Evolutionary conservation across 1,140 invertebrate genomes (phyloP).

Genomic region (Caerostris extrusa): DNA sequence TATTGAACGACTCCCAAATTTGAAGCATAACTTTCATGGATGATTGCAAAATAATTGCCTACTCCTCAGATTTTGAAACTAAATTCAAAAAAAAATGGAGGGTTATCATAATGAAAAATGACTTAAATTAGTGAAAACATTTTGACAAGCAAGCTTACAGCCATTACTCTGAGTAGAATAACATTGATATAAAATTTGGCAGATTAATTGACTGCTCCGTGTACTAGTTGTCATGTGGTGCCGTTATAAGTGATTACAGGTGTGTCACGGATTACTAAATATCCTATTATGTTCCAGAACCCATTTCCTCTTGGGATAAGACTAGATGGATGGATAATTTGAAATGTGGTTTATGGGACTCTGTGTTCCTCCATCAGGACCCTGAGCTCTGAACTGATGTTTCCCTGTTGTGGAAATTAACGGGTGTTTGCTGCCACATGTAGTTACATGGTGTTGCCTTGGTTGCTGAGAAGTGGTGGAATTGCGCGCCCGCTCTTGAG

Average conservation of each 20-base stretch:
- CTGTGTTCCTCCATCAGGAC: not conserved
- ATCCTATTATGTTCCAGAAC: not conserved
- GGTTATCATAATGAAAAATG: not conserved
- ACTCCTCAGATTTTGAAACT: not conserved
- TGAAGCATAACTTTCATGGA: not conserved
- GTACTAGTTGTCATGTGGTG: not conserved
- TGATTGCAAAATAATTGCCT: not conserved
- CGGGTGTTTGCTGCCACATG: not conserved
- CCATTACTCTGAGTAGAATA: not conserved
- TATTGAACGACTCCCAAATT: not conserved
- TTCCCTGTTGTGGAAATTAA: slow-evolving; percentile 22
- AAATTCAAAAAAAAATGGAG: not conserved
- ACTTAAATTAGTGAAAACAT: not conserved
- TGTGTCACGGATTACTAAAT: slow-evolving; percentile 16
- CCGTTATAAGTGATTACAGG: slow-evolving; percentile 17
- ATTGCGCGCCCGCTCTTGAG: not conserved
- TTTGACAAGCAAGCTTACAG: not conserved
- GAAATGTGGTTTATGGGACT: not conserved
- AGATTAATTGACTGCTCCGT: not conserved
- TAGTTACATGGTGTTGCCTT: not conserved
- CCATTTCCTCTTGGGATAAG: not conserved
- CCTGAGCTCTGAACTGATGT: not conserved
- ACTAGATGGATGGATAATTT: slow-evolving; percentile 29
- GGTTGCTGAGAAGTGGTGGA: not conserved
- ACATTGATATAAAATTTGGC: slow-evolving; percentile 24